Percentiles rank a stretch among this genome's conserved stretches.
Conservation (phyloP, 1,140 invertebrate genomes). For the Eubasilissa regina region DNA sequence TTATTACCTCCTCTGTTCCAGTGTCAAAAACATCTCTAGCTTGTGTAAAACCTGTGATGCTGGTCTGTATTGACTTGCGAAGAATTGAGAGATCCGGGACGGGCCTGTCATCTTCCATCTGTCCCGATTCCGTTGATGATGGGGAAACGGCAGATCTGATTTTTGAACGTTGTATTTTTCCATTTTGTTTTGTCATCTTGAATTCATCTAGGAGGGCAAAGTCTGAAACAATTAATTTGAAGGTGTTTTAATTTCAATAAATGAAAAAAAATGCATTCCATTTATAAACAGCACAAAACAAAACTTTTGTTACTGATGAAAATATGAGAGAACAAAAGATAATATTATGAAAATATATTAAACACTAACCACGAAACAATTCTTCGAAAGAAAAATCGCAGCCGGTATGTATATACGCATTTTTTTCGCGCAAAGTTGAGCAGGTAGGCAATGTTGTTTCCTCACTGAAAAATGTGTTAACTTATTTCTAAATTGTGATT, state of each 20-base stretch:
- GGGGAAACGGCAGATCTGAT: constrained; percentile 54
- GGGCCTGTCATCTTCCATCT: constrained; percentile 58
- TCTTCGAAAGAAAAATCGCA: too few relatives aligned
- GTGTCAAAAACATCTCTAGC: constrained; percentile 75
- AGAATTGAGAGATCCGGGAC: constrained; percentile 74
- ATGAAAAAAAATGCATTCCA: background rate
- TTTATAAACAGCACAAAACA: background rate
- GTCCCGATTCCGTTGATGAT: constrained; percentile 56
- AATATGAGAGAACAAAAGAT: too few relatives aligned
- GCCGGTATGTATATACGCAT: background rate
- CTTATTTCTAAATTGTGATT: constrained; percentile 37
- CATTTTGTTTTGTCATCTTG: constrained; percentile 69
- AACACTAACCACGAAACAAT: too few relatives aligned
- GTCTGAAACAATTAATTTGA: constrained; percentile 3
- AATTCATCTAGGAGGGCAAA: constrained; percentile 3
- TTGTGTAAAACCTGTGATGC: constrained; percentile 75
- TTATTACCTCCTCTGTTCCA: constrained; percentile 75
- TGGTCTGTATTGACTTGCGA: constrained; percentile 76
- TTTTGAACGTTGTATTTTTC: constrained; percentile 66
- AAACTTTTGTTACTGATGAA: too few relatives aligned
- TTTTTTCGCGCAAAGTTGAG: background rate
- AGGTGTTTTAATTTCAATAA: too few relatives aligned
- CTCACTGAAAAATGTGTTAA: background rate
- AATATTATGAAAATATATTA: too few relatives aligned
- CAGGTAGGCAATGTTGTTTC: constrained; percentile 19